Conservation (phyloP, 2,797 vertebrate genomes). For the Dendrocincla tyrannina region DNA sequence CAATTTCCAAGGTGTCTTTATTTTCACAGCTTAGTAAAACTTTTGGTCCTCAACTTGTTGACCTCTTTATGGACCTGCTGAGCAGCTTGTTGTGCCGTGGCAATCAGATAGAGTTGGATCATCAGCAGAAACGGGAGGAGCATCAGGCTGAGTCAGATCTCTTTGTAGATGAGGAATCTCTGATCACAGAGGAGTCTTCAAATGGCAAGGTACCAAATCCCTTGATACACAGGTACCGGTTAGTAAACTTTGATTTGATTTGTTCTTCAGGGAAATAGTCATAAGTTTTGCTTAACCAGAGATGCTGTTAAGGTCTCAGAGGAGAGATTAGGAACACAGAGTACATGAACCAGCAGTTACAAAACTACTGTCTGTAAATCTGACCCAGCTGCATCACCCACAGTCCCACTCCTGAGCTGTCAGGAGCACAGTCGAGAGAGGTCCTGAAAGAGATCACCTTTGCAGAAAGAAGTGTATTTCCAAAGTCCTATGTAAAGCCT, state of each 20-base stretch:
- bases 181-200: constrained; percentile 55
- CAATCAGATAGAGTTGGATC: constrained; percentile 53
- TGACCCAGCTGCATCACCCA: background rate
- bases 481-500: background rate
- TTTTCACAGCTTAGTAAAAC: constrained; percentile 66
- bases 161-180: constrained; percentile 78
- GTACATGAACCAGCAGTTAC: background rate
- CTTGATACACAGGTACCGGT: background rate
- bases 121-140: constrained; percentile 33
- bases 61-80: constrained; percentile 79
- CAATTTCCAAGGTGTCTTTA: background rate
- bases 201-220: constrained; percentile 79
- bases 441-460: background rate
- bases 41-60: constrained; percentile 57
- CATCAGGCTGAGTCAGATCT: constrained; percentile 71
- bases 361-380: background rate
- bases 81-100: constrained; percentile 74
- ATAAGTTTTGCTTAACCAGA: background rate
- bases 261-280: background rate
- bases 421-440: background rate
- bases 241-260: background rate
- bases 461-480: background rate
- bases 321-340: background rate
- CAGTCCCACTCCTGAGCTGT: background rate
- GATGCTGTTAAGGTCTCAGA: background rate